Conservation (phyloP, 1,140 invertebrate genomes). For the Calosoma granatense region DNA sequence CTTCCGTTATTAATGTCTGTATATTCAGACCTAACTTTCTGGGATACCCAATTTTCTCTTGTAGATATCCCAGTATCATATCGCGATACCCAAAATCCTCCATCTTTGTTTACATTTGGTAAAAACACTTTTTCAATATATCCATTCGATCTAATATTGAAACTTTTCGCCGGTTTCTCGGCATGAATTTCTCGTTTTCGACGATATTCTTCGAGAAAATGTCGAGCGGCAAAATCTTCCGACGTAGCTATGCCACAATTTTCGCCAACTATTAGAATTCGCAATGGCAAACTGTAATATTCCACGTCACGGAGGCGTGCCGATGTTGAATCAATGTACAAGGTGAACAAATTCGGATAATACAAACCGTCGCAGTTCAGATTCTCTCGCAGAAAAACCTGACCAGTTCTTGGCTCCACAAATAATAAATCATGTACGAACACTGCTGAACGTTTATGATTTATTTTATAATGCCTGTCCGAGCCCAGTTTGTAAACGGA, state of each 20-base stretch:
- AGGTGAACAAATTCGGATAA: slow-evolving; percentile 73
- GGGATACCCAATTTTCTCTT: too few relatives aligned
- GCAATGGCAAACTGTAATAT: slow-evolving; percentile 70
- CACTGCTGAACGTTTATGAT: slow-evolving; percentile 64
- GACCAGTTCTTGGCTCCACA: slow-evolving; percentile 62
- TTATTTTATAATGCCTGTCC: slow-evolving; percentile 62
- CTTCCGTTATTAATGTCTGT: too few relatives aligned
- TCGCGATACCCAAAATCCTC: too few relatives aligned
- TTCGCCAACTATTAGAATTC: slow-evolving; percentile 65
- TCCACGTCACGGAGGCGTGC: slow-evolving; percentile 66
- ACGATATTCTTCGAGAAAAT: slow-evolving; percentile 38
- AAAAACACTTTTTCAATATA: too few relatives aligned
- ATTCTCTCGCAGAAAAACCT: slow-evolving; percentile 57
- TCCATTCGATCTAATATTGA: too few relatives aligned
- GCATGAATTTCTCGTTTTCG: slow-evolving; percentile 23
- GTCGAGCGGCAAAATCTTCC: slow-evolving; percentile 39
- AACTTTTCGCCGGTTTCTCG: too few relatives aligned
- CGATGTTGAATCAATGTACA: slow-evolving; percentile 76
- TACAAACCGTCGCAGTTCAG: slow-evolving; percentile 70
- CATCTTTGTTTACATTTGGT: too few relatives aligned
- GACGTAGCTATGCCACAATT: slow-evolving; percentile 54
- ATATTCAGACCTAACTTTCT: too few relatives aligned
- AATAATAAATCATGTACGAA: slow-evolving; percentile 68
- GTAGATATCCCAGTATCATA: too few relatives aligned
- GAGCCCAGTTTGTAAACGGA: slow-evolving; percentile 66